These are phyloP conservation scores for Drosophila mimetica DNA, from an alignment of 2,888 invertebrate genomes.

Conservation along the genomic window DNA sequence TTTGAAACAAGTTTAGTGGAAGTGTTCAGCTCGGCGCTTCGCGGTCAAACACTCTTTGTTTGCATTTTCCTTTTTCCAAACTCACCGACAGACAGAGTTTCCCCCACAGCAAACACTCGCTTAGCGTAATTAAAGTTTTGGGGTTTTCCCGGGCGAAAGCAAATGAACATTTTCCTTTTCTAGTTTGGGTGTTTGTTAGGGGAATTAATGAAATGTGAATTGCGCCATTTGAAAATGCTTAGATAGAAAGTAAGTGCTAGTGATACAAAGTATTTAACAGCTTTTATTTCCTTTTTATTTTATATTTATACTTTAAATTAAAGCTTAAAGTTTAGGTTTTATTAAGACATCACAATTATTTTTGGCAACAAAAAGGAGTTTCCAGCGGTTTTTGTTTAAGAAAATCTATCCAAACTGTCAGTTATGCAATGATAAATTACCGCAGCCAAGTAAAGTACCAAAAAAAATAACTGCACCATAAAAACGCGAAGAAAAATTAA, in stretches of 20 bases:
- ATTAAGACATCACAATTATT: neutral
- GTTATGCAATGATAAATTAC: slow-evolving; percentile 51
- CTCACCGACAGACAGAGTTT: slow-evolving; percentile 1
- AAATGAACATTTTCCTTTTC: slow-evolving; percentile 30
- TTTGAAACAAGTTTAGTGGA: slow-evolving; percentile 69
- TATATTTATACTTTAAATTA: neutral
- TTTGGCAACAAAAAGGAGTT: slow-evolving; percentile 10
- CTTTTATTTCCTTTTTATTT: neutral
- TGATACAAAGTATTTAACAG: neutral
- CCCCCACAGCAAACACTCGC: slow-evolving; percentile 51
- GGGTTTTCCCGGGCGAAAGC: slow-evolving; percentile 19
- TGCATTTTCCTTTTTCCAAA: slow-evolving; percentile 39
- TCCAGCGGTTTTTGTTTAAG: neutral
- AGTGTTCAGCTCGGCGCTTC: slow-evolving; percentile 33
- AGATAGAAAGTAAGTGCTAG: neutral
- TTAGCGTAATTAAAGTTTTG: slow-evolving; percentile 71
- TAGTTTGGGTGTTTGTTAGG: slow-evolving; percentile 13
- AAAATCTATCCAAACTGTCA: slow-evolving; percentile 11
- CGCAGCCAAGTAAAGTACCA: slow-evolving; percentile 1
- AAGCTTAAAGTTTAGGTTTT: neutral
- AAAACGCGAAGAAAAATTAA: slow-evolving; percentile 40
- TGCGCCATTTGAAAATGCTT: slow-evolving; percentile 5
- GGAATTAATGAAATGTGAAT: slow-evolving; percentile 27
- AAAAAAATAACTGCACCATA: slow-evolving; percentile 25
- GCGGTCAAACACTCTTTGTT: slow-evolving; percentile 47